These are phyloP conservation scores for Hemiscyllium ocellatum DNA, from an alignment of 2,113 vertebrate species.

Conservation along the genomic window DNA sequence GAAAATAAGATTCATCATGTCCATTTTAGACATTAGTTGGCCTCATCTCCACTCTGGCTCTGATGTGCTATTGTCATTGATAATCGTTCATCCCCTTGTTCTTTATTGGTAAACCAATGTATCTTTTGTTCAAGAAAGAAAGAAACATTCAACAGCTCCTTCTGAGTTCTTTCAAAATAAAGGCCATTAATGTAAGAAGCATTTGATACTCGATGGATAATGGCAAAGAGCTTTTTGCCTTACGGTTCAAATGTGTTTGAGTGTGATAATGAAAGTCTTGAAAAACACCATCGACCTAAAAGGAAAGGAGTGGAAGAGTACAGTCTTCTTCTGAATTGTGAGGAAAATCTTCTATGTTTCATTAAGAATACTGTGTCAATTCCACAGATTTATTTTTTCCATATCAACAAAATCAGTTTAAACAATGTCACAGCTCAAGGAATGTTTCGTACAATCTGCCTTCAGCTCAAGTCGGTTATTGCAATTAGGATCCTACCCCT, in stretches of 20 bases:
- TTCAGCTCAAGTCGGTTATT: not conserved
- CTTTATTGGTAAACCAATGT: too few relatives aligned
- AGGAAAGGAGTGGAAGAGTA: conserved; percentile 6
- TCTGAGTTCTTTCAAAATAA: conserved; percentile 1
- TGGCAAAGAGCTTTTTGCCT: not conserved
- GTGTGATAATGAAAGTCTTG: conserved; percentile 23
- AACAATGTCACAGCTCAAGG: not conserved
- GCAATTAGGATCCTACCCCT: not conserved
- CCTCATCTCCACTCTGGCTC: not conserved
- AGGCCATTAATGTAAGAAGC: conserved; percentile 15
- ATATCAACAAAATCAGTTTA: not conserved
- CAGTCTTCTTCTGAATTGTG: not conserved
- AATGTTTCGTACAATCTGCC: not conserved
- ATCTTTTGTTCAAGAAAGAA: conserved; percentile 31
- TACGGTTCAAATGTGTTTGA: not conserved
- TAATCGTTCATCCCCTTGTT: too few relatives aligned
- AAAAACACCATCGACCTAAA: conserved; percentile 32
- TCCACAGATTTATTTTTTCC: not conserved
- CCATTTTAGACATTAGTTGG: not conserved
- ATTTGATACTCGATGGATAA: not conserved
- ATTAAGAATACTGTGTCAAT: conserved; percentile 16
- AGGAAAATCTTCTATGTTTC: conserved; percentile 25
- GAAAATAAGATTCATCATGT: not conserved
- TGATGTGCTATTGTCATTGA: not conserved
- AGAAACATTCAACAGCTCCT: not conserved